phyloP scores from a whole-genome alignment of 2,888 invertebrate species.

The Lithosia quadra region DNA sequence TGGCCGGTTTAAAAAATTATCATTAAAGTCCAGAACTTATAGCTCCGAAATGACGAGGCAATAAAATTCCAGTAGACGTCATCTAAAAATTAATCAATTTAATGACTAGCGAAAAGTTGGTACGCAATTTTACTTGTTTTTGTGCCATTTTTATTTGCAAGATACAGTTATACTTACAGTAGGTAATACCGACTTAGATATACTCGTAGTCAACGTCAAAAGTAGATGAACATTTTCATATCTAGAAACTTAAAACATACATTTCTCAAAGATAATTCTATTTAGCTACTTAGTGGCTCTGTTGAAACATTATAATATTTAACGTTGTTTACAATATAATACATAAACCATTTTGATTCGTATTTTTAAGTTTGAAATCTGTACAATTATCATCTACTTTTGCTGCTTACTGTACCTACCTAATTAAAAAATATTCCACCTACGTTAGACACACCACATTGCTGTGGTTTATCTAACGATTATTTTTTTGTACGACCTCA shows the following conservation, averaged over 20 bases:
- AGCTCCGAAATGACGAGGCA: conserved; percentile 10
- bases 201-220: too few relatives aligned
- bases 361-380: too few relatives aligned
- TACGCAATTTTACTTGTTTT: conserved; percentile 1
- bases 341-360: too few relatives aligned
- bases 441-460: neutral
- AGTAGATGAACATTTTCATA: too few relatives aligned
- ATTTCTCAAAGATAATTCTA: too few relatives aligned
- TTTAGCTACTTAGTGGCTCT: too few relatives aligned
- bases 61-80: neutral
- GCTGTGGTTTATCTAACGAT: neutral
- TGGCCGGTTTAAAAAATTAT: neutral
- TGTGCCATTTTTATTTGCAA: neutral
- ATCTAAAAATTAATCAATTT: neutral
- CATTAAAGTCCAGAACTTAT: neutral
- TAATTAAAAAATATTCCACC: neutral
- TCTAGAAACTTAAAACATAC: too few relatives aligned
- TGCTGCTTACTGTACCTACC: too few relatives aligned
- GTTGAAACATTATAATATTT: too few relatives aligned
- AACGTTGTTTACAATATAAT: too few relatives aligned
- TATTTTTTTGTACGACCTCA: too few relatives aligned
- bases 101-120: neutral
- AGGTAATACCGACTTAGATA: neutral
- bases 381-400: too few relatives aligned
- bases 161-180: neutral